Percentiles rank a stretch among this genome's conserved stretches.
Conservation (phyloP, 2,797 vertebrate species). For the Falco peregrinus region DNA sequence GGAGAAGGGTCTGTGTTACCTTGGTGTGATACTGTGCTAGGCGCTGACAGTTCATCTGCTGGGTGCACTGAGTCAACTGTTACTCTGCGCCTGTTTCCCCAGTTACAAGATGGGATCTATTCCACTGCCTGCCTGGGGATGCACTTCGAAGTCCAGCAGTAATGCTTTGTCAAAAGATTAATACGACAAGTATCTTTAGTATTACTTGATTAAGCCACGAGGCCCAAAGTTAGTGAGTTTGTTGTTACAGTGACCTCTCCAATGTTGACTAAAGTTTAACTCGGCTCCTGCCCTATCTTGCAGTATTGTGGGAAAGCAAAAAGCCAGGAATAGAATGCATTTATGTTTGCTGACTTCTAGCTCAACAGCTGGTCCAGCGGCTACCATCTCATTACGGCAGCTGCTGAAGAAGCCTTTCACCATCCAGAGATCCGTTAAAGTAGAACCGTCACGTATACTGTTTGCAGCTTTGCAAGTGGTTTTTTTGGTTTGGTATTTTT, state of each 20-base stretch:
- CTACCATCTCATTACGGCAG: not conserved
- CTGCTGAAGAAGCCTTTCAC: not conserved
- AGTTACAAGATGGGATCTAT: fast-evolving
- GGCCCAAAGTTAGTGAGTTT: not conserved
- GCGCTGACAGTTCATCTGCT: not conserved
- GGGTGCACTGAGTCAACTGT: not conserved
- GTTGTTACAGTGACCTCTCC: not conserved
- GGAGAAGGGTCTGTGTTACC: not conserved
- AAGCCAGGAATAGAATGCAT: not conserved
- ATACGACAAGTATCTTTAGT: not conserved
- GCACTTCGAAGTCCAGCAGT: not conserved
- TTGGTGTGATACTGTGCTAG: not conserved
- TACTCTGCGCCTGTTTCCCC: not conserved
- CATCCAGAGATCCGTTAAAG: not conserved
- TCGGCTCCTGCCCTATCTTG: not conserved
- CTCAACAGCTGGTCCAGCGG: not conserved
- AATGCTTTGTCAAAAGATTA: not conserved
- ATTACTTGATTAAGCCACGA: not conserved
- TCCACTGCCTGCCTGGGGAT: not conserved
- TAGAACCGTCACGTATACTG: not conserved
- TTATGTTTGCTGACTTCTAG: not conserved
- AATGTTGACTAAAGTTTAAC: not conserved
- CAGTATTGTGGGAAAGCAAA: not conserved
- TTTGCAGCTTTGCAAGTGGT: conserved; percentile 28
- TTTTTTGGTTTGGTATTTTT: not conserved